These are phyloP conservation scores for Sinodicranocentrus sp. DNA, from an alignment of 2,888 invertebrate species.

Conservation along the genomic window DNA sequence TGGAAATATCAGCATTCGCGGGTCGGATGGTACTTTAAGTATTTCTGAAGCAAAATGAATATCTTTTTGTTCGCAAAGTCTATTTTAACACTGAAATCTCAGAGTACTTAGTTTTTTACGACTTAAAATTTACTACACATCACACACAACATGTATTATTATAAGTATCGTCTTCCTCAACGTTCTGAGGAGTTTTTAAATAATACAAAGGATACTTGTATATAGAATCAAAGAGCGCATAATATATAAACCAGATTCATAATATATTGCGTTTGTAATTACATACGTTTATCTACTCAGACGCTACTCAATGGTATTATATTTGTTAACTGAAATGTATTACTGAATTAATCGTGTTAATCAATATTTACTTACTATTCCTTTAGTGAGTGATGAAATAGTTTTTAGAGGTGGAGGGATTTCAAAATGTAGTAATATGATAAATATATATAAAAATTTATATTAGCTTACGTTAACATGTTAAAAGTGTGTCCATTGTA, in stretches of 20 bases:
- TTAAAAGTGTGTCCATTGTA: no score
- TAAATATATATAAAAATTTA: no score
- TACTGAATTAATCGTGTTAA: constrained; percentile 25
- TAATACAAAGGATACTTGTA: constrained; percentile 32
- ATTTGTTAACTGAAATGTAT: constrained; percentile 63
- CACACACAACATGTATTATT: constrained; percentile 38
- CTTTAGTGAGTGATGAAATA: neutral
- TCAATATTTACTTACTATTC: constrained; percentile 4
- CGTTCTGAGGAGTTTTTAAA: constrained; percentile 22
- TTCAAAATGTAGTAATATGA: no score
- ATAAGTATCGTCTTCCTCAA: constrained; percentile 45
- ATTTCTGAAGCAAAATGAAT: constrained; percentile 76
- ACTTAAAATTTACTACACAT: constrained; percentile 49
- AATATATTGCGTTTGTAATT: constrained; percentile 30
- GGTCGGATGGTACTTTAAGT: constrained; percentile 76
- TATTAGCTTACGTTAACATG: no score
- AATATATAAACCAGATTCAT: constrained; percentile 21
- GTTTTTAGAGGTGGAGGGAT: constrained; percentile 5
- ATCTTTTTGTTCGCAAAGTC: constrained; percentile 42
- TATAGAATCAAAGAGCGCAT: constrained; percentile 35
- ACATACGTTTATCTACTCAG: constrained; percentile 55
- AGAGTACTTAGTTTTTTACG: constrained; percentile 71
- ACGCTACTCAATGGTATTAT: constrained; percentile 68
- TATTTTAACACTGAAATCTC: constrained; percentile 68
- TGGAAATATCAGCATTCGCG: constrained; percentile 76